These are phyloP conservation scores for Neosalanx taihuensis DNA, from an alignment of 2,797 vertebrate species.

Conservation along the genomic window DNA sequence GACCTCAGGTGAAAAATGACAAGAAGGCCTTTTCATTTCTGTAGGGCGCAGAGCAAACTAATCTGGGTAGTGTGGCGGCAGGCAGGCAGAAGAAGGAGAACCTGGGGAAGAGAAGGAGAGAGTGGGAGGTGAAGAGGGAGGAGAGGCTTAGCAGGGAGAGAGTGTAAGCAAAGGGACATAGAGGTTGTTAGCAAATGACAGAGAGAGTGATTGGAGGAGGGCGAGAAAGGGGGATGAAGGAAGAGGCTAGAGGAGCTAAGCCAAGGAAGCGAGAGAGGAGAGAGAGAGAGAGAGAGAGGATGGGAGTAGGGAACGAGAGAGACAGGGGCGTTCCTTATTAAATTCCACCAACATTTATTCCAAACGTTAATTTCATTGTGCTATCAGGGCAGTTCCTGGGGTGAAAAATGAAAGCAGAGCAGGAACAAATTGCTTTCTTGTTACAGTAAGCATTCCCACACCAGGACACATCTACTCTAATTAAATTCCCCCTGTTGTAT, in stretches of 20 bases:
- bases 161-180: not conserved
- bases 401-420: constrained; percentile 56
- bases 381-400: constrained; percentile 61
- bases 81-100: not conserved
- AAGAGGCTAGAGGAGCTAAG: not conserved
- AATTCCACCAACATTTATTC: constrained; percentile 59
- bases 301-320: not conserved
- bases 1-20: constrained; percentile 43
- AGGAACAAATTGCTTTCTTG: constrained; percentile 71
- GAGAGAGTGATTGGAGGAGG: not conserved
- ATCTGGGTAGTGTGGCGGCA: constrained; percentile 50
- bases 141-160: not conserved
- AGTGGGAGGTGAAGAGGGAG: not conserved
- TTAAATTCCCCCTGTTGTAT: constrained; percentile 67
- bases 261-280: not conserved
- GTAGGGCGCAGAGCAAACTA: constrained; percentile 43
- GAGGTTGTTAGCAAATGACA: not conserved
- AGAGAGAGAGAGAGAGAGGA: not conserved
- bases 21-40: constrained; percentile 45
- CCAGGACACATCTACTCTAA: constrained; percentile 56
- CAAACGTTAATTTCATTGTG: constrained; percentile 61
- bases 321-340: constrained; percentile 47
- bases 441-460: constrained; percentile 58
- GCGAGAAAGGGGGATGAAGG: not conserved
- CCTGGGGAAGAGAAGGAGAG: not conserved